Evolutionary conservation across 2,797 vertebrate genomes (phyloP), one percentile per base, ranked within the genome.

Genomic region (Sebastes baramenuke): DNA sequence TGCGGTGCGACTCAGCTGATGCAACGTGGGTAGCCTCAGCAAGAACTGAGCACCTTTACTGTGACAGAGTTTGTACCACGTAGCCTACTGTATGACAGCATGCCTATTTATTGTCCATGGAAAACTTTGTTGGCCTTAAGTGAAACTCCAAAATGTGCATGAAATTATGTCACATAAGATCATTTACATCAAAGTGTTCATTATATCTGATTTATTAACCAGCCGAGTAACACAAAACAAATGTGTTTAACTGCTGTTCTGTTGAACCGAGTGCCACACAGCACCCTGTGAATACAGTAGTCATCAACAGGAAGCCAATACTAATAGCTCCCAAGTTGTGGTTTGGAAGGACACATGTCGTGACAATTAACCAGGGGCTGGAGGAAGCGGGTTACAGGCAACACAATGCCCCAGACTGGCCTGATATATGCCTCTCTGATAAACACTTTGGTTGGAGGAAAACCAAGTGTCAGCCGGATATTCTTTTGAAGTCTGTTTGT

Each of bases 401-500:
- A 79, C 86, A 94, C 94, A 94, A 92, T 92, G 89, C 93, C 86
- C 86, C 80, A 59, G 90, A 84, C 87, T 65, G 77, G 90, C 87
- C 79, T 81, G 87, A 93, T 93, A 75, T 92, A 87, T 87, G 91
- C 88, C 80, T 88, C 76, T 81, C 85, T 88, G 92, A 92, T 93
- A 92, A 95, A 94, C 93, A 92, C 89, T 94, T 82, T 90, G 87
- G 90, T 87, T 83, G 52, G 84, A 92, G 92, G 89, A 92, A 93
- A 93, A 88, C 68, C 83, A 85, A 87, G 92, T 89, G 88, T 94
- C 86, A 90, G 87, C 88, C 88, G 89, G 93, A 95, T 93, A 58
- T 75, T 86, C 95, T 92, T 94, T 95, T 95, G 94, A 94, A 93
- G 92, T 93, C 89, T 92, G 88, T 87, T 84, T 83, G 87, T 83